phyloP scores from a whole-genome alignment of 1,140 invertebrate species.

The Wasmannia auropunctata region DNA sequence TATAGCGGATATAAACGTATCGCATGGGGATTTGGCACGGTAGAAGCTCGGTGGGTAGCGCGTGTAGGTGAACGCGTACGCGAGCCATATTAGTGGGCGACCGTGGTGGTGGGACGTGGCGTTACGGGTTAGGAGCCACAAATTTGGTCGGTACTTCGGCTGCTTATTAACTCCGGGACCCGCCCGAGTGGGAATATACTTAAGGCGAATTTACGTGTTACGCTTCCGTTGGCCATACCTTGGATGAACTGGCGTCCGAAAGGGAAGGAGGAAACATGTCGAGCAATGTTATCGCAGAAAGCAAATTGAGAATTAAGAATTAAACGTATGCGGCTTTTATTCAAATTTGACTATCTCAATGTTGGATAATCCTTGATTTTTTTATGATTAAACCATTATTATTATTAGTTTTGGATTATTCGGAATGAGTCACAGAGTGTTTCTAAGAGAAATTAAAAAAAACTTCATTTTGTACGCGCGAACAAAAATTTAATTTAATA shows the following conservation, averaged over 20 bases:
- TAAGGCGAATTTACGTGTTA: slow-evolving; percentile 39
- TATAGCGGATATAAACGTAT: slow-evolving; percentile 72
- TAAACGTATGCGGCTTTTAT: neutral
- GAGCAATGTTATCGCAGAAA: neutral
- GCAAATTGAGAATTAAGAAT: neutral
- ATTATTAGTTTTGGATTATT: neutral
- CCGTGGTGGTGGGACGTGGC: slow-evolving; percentile 26
- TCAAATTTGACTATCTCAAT: neutral
- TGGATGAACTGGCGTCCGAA: neutral
- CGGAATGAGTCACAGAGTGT: neutral
- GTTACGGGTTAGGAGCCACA: slow-evolving; percentile 50
- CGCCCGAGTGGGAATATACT: slow-evolving; percentile 45
- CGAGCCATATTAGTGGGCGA: slow-evolving; percentile 36
- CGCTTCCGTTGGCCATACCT: neutral
- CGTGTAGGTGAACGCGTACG: slow-evolving; percentile 44
- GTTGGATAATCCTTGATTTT: neutral
- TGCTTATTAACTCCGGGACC: slow-evolving; percentile 45
- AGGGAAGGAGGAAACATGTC: neutral
- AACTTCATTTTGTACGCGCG: neutral
- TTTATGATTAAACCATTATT: neutral
- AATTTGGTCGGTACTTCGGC: slow-evolving; percentile 53
- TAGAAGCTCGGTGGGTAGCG: slow-evolving; percentile 15
- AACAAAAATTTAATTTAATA: neutral
- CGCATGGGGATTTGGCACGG: slow-evolving; percentile 74
- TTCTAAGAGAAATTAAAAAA: neutral